Evolutionary conservation across 2,888 invertebrate genomes (phyloP).

Genomic region (Scaptomyza cyrtandrae): DNA sequence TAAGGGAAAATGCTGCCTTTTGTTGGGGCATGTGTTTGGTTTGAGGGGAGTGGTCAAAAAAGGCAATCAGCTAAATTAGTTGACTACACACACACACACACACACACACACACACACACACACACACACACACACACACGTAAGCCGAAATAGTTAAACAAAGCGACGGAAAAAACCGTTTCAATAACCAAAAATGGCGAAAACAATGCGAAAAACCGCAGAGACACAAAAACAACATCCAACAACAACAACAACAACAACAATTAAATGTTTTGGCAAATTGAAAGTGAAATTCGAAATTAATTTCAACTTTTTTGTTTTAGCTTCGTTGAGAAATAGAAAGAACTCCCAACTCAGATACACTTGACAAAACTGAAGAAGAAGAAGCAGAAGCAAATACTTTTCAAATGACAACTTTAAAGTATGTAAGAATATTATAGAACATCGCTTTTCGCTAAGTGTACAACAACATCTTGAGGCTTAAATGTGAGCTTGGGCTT

Average conservation of each 20-base stretch:
- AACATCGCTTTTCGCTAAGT: background rate
- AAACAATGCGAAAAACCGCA: conserved; percentile 28
- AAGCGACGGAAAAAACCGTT: conserved; percentile 28
- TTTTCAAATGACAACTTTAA: no score
- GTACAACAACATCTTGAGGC: background rate
- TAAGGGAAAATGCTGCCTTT: background rate
- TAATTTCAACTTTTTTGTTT: conserved; percentile 42
- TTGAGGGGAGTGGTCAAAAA: conserved; percentile 14
- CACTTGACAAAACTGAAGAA: no score
- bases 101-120: background rate
- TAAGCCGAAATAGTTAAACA: conserved; percentile 11
- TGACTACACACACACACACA: conserved; percentile 18
- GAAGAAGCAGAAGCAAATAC: no score
- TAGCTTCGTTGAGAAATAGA: no score
- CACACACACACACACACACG: no score
- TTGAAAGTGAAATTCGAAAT: conserved; percentile 73
- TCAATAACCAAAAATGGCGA: conserved; percentile 50
- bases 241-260: conserved; percentile 12
- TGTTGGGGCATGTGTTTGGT: background rate
- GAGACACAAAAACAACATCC: conserved; percentile 17
- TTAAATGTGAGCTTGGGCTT: conserved; percentile 10
- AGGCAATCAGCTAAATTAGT: conserved; percentile 66
- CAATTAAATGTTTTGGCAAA: conserved; percentile 25
- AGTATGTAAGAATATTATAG: no score
- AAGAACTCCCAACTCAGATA: no score